Evolutionary conservation across 2,888 invertebrate species (phyloP).

Genomic region (Oscheius sp.): DNA sequence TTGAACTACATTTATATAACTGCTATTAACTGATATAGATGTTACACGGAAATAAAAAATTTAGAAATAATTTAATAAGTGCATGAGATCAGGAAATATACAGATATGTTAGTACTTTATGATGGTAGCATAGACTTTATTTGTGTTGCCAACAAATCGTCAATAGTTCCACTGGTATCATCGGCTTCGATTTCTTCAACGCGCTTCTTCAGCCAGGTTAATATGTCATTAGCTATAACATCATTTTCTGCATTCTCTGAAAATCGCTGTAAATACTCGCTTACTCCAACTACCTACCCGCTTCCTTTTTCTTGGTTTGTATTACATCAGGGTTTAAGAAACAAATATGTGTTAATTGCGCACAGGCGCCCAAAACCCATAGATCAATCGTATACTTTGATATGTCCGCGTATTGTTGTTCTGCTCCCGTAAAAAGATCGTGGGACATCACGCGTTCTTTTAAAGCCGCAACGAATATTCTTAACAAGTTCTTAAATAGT

Average conservation of each 20-base stretch:
- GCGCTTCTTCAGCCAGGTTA: neutral
- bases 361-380: conserved; percentile 10
- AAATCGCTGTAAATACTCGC: neutral
- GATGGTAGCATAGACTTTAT: neutral
- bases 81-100: too few relatives aligned
- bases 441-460: neutral
- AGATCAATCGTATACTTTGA: neutral
- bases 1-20: too few relatives aligned
- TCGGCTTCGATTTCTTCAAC: neutral
- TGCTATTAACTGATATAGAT: too few relatives aligned
- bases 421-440: neutral
- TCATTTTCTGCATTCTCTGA: neutral
- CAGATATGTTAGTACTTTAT: too few relatives aligned
- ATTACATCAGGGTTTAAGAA: neutral
- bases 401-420: neutral
- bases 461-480: neutral
- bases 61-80: too few relatives aligned
- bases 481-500: neutral
- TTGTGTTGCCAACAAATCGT: neutral
- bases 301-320: neutral
- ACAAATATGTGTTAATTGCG: neutral
- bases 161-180: neutral
- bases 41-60: too few relatives aligned
- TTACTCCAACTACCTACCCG: too few relatives aligned
- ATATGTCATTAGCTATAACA: neutral